Conservation (phyloP, 1,140 invertebrate species). For the Seison nebaliae region DNA sequence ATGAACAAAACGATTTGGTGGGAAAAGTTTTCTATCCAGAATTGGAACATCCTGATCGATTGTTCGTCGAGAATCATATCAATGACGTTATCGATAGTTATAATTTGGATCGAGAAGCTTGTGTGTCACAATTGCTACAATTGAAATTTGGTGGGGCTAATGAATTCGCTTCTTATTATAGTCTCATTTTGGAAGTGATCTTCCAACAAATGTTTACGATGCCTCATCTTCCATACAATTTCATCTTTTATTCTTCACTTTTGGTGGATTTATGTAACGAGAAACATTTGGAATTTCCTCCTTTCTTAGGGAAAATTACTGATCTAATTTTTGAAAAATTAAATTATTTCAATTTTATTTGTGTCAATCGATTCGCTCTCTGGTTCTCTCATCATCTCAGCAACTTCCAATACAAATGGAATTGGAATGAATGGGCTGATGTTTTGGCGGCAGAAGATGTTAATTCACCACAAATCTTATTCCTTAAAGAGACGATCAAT, state of each 20-base stretch:
- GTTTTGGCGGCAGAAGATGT: slow-evolving; percentile 36
- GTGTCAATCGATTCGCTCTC: slow-evolving; percentile 77
- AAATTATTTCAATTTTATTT: slow-evolving; percentile 79
- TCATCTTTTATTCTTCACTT: slow-evolving; percentile 76
- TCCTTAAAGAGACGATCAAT: slow-evolving; percentile 63
- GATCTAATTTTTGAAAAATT: slow-evolving; percentile 81
- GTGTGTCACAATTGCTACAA: slow-evolving; percentile 60
- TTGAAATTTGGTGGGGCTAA: slow-evolving; percentile 53
- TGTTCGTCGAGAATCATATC: slow-evolving; percentile 84
- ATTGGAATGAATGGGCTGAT: slow-evolving; percentile 43
- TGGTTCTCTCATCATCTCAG: slow-evolving; percentile 98
- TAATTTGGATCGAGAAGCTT: slow-evolving; percentile 65
- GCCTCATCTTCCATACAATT: slow-evolving; percentile 53
- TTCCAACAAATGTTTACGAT: slow-evolving; percentile 75
- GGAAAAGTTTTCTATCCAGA: slow-evolving; percentile 54
- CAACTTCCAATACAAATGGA: slow-evolving; percentile 96
- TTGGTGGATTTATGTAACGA: slow-evolving; percentile 87
- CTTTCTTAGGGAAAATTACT: slow-evolving; percentile 79
- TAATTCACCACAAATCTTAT: slow-evolving; percentile 76
- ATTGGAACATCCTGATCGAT: slow-evolving; percentile 67
- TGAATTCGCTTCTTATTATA: slow-evolving; percentile 1
- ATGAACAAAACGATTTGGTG: slow-evolving; percentile 93
- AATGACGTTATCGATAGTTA: slow-evolving; percentile 69
- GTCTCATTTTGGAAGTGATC: slow-evolving; percentile 37
- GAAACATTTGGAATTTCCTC: slow-evolving; percentile 78